A percentile compares a stretch with the other conserved stretches of the same genome.
Evolutionary conservation across 2,888 invertebrate species (phyloP).

Genomic region (Argynnis bischoffii): DNA sequence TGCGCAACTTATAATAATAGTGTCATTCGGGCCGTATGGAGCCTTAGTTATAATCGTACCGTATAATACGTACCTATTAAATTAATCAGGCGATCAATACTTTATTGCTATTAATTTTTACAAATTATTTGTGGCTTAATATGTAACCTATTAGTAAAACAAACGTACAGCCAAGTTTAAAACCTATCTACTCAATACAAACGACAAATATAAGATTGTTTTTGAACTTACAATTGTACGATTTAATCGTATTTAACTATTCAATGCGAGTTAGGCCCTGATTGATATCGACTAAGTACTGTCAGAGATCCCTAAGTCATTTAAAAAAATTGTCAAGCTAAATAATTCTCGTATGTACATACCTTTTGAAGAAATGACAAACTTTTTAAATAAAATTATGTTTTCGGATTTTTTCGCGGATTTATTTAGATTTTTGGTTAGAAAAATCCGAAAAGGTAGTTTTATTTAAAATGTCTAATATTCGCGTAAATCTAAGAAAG

Average conservation of each 20-base stretch:
- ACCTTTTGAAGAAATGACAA: too few species aligned
- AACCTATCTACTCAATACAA: constrained; percentile 8
- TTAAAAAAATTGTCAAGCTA: too few species aligned
- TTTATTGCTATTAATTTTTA: constrained; percentile 23
- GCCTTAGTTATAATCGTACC: constrained; percentile 31
- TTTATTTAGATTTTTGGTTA: too few species aligned
- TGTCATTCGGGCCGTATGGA: constrained; percentile 21
- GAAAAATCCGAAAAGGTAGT: too few species aligned
- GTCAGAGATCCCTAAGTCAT: too few species aligned
- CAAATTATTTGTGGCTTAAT: constrained; percentile 10
- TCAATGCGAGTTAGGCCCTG: constrained; percentile 26
- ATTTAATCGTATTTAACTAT: constrained; percentile 11
- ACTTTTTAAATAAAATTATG: too few species aligned
- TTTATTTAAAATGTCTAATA: too few species aligned
- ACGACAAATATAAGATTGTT: not conserved
- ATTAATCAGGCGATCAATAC: constrained; percentile 1
- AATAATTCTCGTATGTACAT: too few species aligned
- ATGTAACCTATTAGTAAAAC: constrained; percentile 1
- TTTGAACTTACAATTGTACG: constrained; percentile 6
- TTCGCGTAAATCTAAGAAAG: too few species aligned
- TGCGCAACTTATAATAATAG: constrained; percentile 56
- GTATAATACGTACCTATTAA: constrained; percentile 18
- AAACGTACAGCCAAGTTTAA: not conserved
- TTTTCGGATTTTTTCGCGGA: too few species aligned
- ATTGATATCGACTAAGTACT: constrained; percentile 8